Evolutionary conservation across 2,113 vertebrate species (phyloP).

Genomic region (Leucoraja erinaceus): DNA sequence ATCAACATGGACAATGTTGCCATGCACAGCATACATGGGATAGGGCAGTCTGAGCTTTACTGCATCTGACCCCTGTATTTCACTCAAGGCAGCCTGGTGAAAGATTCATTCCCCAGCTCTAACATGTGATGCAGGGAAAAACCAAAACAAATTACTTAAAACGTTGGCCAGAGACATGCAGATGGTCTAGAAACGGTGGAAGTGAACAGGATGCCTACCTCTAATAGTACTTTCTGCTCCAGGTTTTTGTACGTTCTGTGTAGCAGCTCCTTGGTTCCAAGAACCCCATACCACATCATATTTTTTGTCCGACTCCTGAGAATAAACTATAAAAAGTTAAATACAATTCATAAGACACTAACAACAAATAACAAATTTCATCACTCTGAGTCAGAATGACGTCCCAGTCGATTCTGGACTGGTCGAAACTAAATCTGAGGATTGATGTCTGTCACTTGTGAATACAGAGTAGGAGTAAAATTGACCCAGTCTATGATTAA

Average conservation of each 20-base stretch:
- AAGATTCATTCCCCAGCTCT: not conserved
- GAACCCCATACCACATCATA: slow-evolving; percentile 93
- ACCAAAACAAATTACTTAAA: not conserved
- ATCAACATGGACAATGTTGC: not conserved
- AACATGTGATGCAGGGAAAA: not conserved
- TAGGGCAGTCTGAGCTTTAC: not conserved
- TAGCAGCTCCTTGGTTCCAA: slow-evolving; percentile 85
- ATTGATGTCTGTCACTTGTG: not conserved
- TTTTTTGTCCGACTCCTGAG: slow-evolving; percentile 90
- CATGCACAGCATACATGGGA: not conserved
- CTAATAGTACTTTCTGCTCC: slow-evolving; percentile 83
- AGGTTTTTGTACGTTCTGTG: slow-evolving; percentile 88
- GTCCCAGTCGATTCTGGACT: not conserved
- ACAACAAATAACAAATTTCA: not conserved
- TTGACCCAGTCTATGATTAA: not conserved
- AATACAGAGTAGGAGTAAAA: not conserved
- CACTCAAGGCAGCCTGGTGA: not conserved
- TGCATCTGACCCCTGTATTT: not conserved
- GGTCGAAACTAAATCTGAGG: not conserved
- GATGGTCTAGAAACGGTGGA: not conserved
- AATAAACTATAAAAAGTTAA: slow-evolving; percentile 26
- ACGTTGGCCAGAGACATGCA: not conserved
- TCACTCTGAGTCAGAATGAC: not conserved
- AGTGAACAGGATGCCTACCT: slow-evolving; percentile 60
- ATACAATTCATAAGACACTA: slow-evolving; percentile 13